Base-by-base conservation (phyloP, 2,113 vertebrate genomes). In the Theristicus caerulescens region DNA sequence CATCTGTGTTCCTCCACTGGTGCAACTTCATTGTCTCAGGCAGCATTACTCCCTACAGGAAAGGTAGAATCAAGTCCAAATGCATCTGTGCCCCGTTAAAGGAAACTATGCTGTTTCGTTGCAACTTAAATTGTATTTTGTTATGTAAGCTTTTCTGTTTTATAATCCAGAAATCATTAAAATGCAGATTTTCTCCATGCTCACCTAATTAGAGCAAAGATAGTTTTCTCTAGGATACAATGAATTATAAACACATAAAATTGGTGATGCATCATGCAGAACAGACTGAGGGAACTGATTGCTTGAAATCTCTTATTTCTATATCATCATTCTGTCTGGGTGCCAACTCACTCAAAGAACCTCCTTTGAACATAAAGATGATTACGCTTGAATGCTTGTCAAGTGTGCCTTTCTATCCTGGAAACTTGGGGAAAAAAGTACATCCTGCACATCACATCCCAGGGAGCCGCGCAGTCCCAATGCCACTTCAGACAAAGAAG, bases 131-230 rank as follows among this genome's bases (percentile, higher is more conserved):
- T 80, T 18, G 21, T 10, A 10, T 69, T 80, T 82, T 78, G 73
- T 76, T 64, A 57, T 57, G 88, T 57, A 95, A 54, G 38, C 11
- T 93, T 76, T 88, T 58, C 29, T 72, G 32, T 34, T 9, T 85
- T 78, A 80, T 49, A 70, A 88, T 36, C 14, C 46, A 91, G 76
- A 83, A 64, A 66, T 54, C 80, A 91, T 94, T 85, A 94, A 78
- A 93, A 88, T 86, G 70, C 40, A 69, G 38, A 51, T 72, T 79
- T 89, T 78, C 22, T 54, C 62, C 71, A n/a, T 55, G 44, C 26
- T 84, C 6, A 57, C 47, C 73, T 84, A 87, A 87, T 91, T 84
- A 95, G 70, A 76, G 87, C 69, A 80, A 93, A 92, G 73, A 80
- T 2, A 16, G 42, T 67, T 91, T 86, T 91, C 59, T 86, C 55